phyloP scores from a whole-genome alignment of 2,113 vertebrate genomes.

The Bubo scandiacus region DNA sequence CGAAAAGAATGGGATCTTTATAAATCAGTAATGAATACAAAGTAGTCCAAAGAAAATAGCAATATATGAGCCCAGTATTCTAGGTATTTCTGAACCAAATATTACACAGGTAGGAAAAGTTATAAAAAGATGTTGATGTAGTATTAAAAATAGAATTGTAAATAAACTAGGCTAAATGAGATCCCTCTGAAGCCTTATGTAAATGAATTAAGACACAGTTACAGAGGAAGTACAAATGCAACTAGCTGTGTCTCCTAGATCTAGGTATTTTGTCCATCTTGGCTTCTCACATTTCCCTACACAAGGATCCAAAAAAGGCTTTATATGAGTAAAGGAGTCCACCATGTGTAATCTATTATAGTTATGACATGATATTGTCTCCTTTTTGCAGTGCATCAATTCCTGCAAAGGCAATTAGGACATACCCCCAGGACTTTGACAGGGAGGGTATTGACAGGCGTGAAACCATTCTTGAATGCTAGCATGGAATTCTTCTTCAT shows the following conservation, averaged over 20 bases:
- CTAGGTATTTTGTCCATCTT: background rate
- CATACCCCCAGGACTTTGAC: background rate
- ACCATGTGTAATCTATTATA: background rate
- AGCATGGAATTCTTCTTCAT: background rate
- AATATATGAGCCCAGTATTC: background rate
- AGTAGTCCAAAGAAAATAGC: background rate
- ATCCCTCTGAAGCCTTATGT: background rate
- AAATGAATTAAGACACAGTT: background rate
- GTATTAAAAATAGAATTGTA: background rate
- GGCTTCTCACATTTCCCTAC: background rate
- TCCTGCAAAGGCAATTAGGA: background rate
- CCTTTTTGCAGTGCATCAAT: background rate
- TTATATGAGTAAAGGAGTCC: background rate
- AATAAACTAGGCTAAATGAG: background rate
- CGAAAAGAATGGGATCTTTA: background rate
- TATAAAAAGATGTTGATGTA: background rate
- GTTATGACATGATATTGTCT: background rate
- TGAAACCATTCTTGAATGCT: background rate
- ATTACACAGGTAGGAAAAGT: background rate
- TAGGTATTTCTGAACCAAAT: background rate
- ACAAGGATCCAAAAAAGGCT: background rate
- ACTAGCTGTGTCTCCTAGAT: background rate
- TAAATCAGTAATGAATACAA: background rate
- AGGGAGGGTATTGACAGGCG: rapidly evolving
- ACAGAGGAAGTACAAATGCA: background rate